A percentile compares a stretch with the other conserved stretches of the same genome.
Evolutionary conservation across 2,797 vertebrate species (phyloP).

Genomic region (Sebastes melanostomus): DNA sequence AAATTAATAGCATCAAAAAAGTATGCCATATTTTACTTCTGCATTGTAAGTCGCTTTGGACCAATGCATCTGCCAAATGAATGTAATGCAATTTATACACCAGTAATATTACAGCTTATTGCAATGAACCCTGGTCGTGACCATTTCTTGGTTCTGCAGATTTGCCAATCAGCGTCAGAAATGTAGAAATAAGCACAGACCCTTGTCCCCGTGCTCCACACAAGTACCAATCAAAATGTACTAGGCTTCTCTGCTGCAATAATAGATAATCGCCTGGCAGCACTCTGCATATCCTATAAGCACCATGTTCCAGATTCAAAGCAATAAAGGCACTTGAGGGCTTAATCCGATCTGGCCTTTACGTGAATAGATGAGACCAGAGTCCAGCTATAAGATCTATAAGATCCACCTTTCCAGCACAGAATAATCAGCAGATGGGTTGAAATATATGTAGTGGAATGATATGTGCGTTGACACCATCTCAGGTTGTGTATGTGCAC

Average conservation of each 20-base stretch:
- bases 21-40: background rate
- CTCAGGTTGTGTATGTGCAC: background rate
- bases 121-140: background rate
- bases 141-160: background rate
- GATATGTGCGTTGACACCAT: background rate
- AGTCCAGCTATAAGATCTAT: background rate
- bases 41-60: background rate
- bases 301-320: conserved; percentile 14
- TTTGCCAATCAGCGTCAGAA: background rate
- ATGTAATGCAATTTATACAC: background rate
- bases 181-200: background rate
- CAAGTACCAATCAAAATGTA: background rate
- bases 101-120: background rate
- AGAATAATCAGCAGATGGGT: background rate
- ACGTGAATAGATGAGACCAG: background rate
- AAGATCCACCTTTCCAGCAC: background rate
- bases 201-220: background rate
- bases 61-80: background rate
- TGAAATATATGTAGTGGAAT: background rate
- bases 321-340: conserved; percentile 13
- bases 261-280: conserved; percentile 3
- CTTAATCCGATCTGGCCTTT: conserved; percentile 22
- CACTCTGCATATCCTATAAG: background rate
- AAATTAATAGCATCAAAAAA: background rate
- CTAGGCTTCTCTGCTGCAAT: background rate